Evolutionary conservation across 2,113 vertebrate genomes (phyloP).

Genomic region (Cathartes aura): DNA sequence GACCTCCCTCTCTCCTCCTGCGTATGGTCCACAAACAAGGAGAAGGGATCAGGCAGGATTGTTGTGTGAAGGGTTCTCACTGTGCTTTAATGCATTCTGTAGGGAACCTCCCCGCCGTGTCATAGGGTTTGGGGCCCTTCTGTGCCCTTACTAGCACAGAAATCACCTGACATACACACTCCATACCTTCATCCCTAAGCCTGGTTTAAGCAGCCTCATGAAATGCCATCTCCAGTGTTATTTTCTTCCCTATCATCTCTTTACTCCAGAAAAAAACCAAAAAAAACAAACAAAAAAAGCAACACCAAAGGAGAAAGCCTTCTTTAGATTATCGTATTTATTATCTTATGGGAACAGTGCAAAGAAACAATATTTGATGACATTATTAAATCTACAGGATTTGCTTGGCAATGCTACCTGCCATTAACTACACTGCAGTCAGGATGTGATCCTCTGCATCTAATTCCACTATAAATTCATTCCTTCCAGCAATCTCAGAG

Average conservation of each 20-base stretch:
- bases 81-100: neutral
- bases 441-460: conserved; percentile 5
- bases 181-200: neutral
- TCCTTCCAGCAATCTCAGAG: conserved; percentile 55
- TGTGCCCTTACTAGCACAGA: neutral
- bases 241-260: neutral
- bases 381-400: neutral
- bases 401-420: neutral
- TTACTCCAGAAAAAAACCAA: neutral
- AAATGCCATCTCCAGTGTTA: neutral
- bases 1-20: neutral
- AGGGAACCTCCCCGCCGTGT: neutral
- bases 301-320: neutral
- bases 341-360: neutral
- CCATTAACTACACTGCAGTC: neutral
- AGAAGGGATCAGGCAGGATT: neutral
- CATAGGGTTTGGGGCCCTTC: neutral
- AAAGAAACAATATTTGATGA: conserved; percentile 18
- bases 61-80: neutral
- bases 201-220: neutral
- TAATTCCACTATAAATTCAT: conserved; percentile 45
- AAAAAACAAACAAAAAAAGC: neutral
- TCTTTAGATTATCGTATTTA: neutral
- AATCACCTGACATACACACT: neutral
- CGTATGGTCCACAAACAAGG: too few species aligned